Evolutionary conservation across 2,113 vertebrate genomes (phyloP), one percentile per base, ranked within the genome.

Genomic region (Silurus asotus): DNA sequence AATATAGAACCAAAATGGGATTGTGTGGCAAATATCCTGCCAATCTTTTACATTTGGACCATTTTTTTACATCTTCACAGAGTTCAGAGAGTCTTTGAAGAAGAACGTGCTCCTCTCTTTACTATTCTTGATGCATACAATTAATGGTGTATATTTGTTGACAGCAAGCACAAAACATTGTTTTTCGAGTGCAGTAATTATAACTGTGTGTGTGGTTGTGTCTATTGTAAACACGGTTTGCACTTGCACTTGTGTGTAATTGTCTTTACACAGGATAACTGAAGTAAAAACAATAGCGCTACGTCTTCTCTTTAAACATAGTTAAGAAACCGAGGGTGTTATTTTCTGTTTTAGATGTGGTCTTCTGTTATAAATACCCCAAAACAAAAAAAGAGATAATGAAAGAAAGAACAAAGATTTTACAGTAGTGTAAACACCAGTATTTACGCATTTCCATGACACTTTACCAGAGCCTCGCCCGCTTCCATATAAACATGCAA

Each of bases 361-460:
- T 49, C n/a, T 59, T 14, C 19, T 83, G 20, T 45, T 62, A 81
- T 13, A 81, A 72, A 70, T 28, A 84, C 28, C 25, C 13, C 28
- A 55, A 75, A 74, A 81, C 17, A 74, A 49, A 74, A 48, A 72
- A 48, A 72, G 45, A 48, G 69, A 48, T 19, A 64, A 85, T 84
- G 74, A 64, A 74, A 83, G 64, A 56, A 77, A 61, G 67, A 72
- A 11, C 37, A 20, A 77, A 80, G 15, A 67, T 13, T 65, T 81
- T 48, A 69, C 55, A 85, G 69, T 69, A 45, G 78, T 72, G 81
- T n/a, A 82, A 83, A 74, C 62, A 86, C 15, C 82, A 64, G 61
- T 92, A 87, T 93, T 93, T 92, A 92, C 80, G 82, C 88, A 83
- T 88, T 51, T 90, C 77, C 81, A 88, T 65, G 84, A 67, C 17